phyloP scores from a whole-genome alignment of 2,797 vertebrate genomes.

The Liasis olivaceus region DNA sequence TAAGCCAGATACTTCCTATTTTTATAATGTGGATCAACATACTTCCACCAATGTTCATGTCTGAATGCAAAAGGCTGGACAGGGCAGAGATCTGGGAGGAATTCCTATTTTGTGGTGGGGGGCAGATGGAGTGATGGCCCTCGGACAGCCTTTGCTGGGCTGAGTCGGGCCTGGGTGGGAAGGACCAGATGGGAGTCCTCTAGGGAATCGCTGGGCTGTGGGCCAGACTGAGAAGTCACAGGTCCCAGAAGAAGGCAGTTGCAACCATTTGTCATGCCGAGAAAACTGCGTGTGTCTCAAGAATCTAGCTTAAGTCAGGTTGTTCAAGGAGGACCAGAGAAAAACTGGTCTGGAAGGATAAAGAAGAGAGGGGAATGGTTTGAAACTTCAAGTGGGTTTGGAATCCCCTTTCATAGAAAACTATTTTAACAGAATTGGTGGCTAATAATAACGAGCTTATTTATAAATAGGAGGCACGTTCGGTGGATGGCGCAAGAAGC shows the following conservation, averaged over 20 bases:
- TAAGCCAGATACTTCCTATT: background rate
- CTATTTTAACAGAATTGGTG: background rate
- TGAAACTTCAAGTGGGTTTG: background rate
- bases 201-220: background rate
- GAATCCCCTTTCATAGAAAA: background rate
- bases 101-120: background rate
- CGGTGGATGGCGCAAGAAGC: background rate
- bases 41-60: too few relatives aligned
- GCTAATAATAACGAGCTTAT: background rate
- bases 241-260: background rate
- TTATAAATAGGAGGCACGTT: background rate
- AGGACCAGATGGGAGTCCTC: background rate
- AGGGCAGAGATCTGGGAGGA: background rate
- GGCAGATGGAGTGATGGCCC: background rate
- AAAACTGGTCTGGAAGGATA: background rate
- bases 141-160: background rate
- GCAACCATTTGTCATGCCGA: background rate
- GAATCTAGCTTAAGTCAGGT: background rate
- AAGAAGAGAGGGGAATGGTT: background rate
- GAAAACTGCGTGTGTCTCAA: background rate
- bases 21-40: background rate
- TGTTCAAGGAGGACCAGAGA: background rate
- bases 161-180: background rate
- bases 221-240: background rate
- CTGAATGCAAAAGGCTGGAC: background rate